phyloP scores from a whole-genome alignment of 2,888 invertebrate species.

The Tridacna crocea region DNA sequence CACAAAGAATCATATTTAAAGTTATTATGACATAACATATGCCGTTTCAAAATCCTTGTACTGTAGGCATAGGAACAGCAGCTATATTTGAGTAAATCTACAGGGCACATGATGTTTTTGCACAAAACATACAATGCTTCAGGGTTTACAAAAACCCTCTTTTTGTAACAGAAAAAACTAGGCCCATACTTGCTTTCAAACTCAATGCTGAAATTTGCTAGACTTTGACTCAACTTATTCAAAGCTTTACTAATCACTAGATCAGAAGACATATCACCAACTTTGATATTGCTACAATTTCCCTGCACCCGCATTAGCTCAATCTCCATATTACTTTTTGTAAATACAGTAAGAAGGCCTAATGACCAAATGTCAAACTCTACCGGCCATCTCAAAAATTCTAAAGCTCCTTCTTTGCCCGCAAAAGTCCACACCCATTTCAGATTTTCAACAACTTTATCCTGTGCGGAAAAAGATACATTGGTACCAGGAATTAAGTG shows the following conservation, averaged over 20 bases:
- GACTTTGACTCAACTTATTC: conserved; percentile 6
- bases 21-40: conserved; percentile 25
- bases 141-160: conserved; percentile 42
- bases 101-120: conserved; percentile 53
- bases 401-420: conserved; percentile 48
- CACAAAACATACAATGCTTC: conserved; percentile 42
- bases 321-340: conserved; percentile 5
- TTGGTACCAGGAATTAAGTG: conserved; percentile 17
- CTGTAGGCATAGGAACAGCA: conserved; percentile 49
- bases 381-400: conserved; percentile 61
- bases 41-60: not conserved
- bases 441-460: conserved; percentile 29
- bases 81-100: conserved; percentile 46
- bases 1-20: conserved; percentile 45
- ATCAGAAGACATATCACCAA: conserved; percentile 44
- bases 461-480: not conserved
- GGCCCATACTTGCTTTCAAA: conserved; percentile 38
- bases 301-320: conserved; percentile 24
- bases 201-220: conserved; percentile 20
- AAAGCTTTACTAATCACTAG: conserved; percentile 42
- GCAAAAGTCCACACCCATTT: conserved; percentile 63
- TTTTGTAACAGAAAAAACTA: conserved; percentile 59
- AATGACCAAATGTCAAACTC: conserved; percentile 64
- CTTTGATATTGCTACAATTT: conserved; percentile 49
- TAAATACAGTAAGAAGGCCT: conserved; percentile 41